Conservation (phyloP, 1,140 invertebrate species). For the Anoplophora glabripennis region DNA sequence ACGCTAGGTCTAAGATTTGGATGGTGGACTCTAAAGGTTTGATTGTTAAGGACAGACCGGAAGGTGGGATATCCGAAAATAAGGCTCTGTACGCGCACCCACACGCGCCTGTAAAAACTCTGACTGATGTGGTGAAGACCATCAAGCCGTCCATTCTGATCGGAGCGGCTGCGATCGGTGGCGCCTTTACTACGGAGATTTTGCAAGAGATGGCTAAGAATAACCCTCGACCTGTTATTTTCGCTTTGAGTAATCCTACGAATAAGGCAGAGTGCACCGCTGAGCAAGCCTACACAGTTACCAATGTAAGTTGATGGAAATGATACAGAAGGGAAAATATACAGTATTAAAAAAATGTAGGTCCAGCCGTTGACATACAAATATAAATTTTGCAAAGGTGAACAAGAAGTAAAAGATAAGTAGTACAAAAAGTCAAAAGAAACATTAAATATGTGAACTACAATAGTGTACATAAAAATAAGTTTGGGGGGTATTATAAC, state of each 20-base stretch:
- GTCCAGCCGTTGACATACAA: too few species aligned
- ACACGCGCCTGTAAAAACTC: conserved; percentile 63
- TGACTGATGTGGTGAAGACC: conserved; percentile 72
- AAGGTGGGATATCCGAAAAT: conserved; percentile 71
- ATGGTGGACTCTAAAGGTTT: conserved; percentile 72
- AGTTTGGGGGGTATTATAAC: too few species aligned
- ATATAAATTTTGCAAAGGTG: too few species aligned
- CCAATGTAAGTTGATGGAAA: conserved; percentile 61
- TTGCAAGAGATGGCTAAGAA: conserved; percentile 76
- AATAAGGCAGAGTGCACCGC: conserved; percentile 97
- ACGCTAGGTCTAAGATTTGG: conserved; percentile 73
- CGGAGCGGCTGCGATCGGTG: conserved; percentile 75
- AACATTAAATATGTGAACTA: too few species aligned
- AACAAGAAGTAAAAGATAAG: too few species aligned
- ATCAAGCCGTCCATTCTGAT: conserved; percentile 85
- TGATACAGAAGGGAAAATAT: conserved; percentile 3
- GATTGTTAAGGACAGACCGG: conserved; percentile 73
- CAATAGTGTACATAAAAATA: too few species aligned
- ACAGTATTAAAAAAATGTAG: too few species aligned
- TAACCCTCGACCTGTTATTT: conserved; percentile 82
- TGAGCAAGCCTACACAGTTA: conserved; percentile 83
- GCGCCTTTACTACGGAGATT: conserved; percentile 83
- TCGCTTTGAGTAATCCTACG: conserved; percentile 96
- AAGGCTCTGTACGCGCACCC: conserved; percentile 76
- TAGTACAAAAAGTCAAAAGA: too few species aligned